phyloP scores from a whole-genome alignment of 2,113 vertebrate species.

The Ellobius talpinus region DNA sequence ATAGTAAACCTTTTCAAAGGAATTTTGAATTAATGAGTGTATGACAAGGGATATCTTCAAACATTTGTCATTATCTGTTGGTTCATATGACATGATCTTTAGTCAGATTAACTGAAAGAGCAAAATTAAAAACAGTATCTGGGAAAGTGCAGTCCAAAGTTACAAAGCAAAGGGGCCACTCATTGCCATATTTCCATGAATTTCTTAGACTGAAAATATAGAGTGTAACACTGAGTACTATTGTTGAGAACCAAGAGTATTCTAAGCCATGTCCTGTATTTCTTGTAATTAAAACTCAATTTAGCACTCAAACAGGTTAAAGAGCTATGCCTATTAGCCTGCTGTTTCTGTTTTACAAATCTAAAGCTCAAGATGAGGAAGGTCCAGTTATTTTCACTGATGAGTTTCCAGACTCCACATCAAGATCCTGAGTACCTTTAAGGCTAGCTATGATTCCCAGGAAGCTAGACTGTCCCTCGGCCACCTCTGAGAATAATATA shows the following conservation, averaged over 20 bases:
- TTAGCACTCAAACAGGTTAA: neutral
- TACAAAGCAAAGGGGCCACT: neutral
- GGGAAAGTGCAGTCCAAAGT: neutral
- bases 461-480: neutral
- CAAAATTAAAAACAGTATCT: constrained; percentile 9
- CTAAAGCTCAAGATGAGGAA: neutral
- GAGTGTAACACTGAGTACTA: neutral
- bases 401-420: neutral
- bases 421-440: neutral
- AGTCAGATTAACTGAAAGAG: neutral
- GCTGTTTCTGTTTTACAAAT: constrained; percentile 24
- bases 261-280: neutral
- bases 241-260: constrained; percentile 25
- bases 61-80: neutral
- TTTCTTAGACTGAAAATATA: neutral
- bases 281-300: neutral
- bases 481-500: neutral
- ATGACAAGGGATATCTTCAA: neutral
- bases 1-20: neutral
- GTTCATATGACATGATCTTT: neutral
- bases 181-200: neutral
- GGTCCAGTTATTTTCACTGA: neutral
- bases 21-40: neutral
- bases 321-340: neutral
- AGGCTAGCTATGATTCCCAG: neutral